Evolutionary conservation across 2,113 vertebrate species (phyloP), one percentile per base, ranked within the genome.

Genomic region (Dipodomys spectabilis): DNA sequence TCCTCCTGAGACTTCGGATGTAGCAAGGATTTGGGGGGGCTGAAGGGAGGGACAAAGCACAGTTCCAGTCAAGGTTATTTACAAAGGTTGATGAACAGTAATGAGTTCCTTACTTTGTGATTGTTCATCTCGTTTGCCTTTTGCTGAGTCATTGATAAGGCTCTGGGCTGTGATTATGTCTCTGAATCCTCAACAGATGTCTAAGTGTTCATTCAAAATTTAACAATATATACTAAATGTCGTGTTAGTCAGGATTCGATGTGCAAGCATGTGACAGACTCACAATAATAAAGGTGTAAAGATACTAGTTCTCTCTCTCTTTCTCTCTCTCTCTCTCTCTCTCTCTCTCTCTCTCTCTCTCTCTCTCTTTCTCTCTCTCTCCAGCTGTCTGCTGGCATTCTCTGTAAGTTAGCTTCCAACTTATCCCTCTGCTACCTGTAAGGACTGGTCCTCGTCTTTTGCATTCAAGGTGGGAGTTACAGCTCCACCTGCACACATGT

Each of bases 111-210:
- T 60, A 27, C 79, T 45, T 82, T 11, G 20, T 0, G 0, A 0
- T 69, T 67, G 49, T 22, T 91, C 39, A 19, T 44, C 0, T 32
- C 78, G 32, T 90, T 73, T 60, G 12, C 1, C 45, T 69, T 19
- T 71, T 85, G 25, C 74, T 90, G 65, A 88, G 86, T 62, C 35
- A 67, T 65, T 92, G n/a, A 57, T 91, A 91, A 68, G 72, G 28
- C 44, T 94, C 57, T 64, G 53, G 23, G 57, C 35, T 92, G 11
- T 84, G 74, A 71, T 35, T 65, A 23, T 65, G 68, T 20, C 35
- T 20, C 49, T 64, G 32, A 57, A 88, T 72, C 28, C n/a, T 69
- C 72, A 68, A 78, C 23, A 27, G 27, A 73, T 23, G 71, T 91
- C 44, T 72, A 80, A 57, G 23, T 8, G 45, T 91, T 69, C 75